phyloP scores from a whole-genome alignment of 2,113 vertebrate genomes.

The Chionomys nivalis region DNA sequence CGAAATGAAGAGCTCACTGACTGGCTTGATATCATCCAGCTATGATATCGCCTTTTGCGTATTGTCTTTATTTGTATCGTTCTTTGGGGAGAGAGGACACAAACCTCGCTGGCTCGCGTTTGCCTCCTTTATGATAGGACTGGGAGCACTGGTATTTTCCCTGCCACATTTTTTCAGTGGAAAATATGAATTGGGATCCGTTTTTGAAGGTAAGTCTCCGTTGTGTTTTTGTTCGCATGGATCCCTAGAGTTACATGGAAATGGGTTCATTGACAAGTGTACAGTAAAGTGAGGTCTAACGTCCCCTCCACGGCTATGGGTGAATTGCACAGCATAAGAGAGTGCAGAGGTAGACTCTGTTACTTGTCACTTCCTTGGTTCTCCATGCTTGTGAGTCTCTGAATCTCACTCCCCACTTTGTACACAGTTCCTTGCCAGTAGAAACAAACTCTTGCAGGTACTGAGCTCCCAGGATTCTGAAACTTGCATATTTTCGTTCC shows the following conservation, averaged over 20 bases:
- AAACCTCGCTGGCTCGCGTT: constrained; percentile 90
- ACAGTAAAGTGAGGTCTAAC: neutral
- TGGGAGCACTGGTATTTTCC: constrained; percentile 87
- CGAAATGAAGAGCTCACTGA: constrained; percentile 87
- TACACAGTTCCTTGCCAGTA: neutral
- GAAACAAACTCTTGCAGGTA: neutral
- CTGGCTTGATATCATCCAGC: constrained; percentile 88
- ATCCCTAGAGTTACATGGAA: neutral
- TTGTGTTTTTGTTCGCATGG: constrained; percentile 5
- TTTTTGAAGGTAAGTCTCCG: constrained; percentile 86
- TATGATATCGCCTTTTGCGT: constrained; percentile 89
- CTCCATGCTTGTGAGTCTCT: neutral
- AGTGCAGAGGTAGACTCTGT: neutral
- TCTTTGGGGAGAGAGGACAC: constrained; percentile 88
- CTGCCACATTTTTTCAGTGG: constrained; percentile 87
- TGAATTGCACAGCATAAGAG: neutral
- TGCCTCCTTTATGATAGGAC: constrained; percentile 88
- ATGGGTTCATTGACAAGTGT: neutral
- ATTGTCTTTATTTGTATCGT: constrained; percentile 88
- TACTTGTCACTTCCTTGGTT: neutral
- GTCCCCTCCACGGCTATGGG: neutral
- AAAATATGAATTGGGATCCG: constrained; percentile 82
- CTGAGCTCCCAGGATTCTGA: neutral
- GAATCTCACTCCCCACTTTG: neutral
- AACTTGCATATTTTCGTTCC: neutral